These are phyloP conservation scores for Druon quercuslanigerum DNA, from an alignment of 1,140 invertebrate genomes.

Conservation along the genomic window DNA sequence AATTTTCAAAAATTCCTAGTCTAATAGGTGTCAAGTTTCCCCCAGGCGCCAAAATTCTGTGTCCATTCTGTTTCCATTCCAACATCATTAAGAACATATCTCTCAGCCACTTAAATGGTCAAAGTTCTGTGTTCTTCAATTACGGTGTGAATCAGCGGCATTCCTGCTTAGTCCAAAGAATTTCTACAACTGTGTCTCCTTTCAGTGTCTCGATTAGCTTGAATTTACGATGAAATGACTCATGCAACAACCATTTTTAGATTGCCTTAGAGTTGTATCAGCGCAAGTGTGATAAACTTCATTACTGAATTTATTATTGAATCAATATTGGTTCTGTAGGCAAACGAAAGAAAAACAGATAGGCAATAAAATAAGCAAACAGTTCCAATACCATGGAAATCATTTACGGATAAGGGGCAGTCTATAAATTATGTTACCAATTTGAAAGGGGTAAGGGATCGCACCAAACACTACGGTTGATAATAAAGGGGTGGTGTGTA, in stretches of 20 bases:
- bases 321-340: too few relatives aligned
- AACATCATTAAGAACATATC: constrained; percentile 2
- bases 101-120: constrained; percentile 24
- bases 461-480: too few relatives aligned
- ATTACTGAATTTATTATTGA: too few relatives aligned
- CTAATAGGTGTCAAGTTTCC: constrained; percentile 15
- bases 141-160: constrained; percentile 11
- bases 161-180: constrained; percentile 8
- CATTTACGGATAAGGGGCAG: too few relatives aligned
- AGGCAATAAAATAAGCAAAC: too few relatives aligned
- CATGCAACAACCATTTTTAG: neutral
- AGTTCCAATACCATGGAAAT: too few relatives aligned
- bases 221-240: constrained; percentile 1
- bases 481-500: too few relatives aligned
- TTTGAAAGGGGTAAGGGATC: too few relatives aligned
- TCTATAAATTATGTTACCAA: too few relatives aligned
- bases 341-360: too few relatives aligned
- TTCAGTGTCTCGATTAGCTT: constrained; percentile 15
- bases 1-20: neutral
- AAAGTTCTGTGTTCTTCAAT: constrained; percentile 18
- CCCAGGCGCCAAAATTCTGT: constrained; percentile 18
- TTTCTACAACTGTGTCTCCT: constrained; percentile 17
- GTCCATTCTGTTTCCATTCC: constrained; percentile 28
- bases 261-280: neutral
- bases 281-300: too few relatives aligned